These are phyloP conservation scores for Notoglanidium macrostoma DNA, from an alignment of 2,797 vertebrate genomes.

Conservation along the genomic window DNA sequence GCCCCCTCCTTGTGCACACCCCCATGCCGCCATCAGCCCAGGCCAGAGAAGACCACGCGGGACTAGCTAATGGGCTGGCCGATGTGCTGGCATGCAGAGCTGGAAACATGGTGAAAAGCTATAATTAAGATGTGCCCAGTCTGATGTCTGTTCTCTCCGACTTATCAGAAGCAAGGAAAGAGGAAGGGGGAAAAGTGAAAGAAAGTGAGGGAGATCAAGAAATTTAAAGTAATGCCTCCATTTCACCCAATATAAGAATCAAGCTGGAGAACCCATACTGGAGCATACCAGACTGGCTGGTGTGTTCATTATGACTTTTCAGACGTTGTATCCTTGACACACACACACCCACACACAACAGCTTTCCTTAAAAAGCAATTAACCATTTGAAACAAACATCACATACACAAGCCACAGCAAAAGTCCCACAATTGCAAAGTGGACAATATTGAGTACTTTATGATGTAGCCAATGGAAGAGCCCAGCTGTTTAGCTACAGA, in stretches of 20 bases:
- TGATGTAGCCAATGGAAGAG: neutral
- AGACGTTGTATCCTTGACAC: constrained; percentile 34
- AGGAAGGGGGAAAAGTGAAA: constrained; percentile 19
- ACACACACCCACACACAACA: neutral
- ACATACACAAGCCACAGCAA: constrained; percentile 21
- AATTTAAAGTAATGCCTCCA: constrained; percentile 27
- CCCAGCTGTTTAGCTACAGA: neutral
- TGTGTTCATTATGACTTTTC: constrained; percentile 51
- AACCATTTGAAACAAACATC: neutral
- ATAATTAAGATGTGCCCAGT: constrained; percentile 72
- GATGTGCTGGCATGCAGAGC: constrained; percentile 67
- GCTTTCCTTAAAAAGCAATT: constrained; percentile 21
- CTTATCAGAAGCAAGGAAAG: constrained; percentile 48
- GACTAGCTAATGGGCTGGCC: constrained; percentile 72
- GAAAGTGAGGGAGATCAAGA: constrained; percentile 25
- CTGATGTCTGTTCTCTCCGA: constrained; percentile 49
- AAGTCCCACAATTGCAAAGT: neutral
- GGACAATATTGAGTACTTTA: neutral
- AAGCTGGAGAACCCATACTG: constrained; percentile 23
- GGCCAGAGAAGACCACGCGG: constrained; percentile 50
- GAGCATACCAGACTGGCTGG: constrained; percentile 32
- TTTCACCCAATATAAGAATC: constrained; percentile 43
- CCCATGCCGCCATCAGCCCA: constrained; percentile 54
- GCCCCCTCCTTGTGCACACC: constrained; percentile 41
- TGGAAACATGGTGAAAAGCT: constrained; percentile 65